Conservation (phyloP, 2,797 vertebrate genomes). For the Echiichthys vipera region DNA sequence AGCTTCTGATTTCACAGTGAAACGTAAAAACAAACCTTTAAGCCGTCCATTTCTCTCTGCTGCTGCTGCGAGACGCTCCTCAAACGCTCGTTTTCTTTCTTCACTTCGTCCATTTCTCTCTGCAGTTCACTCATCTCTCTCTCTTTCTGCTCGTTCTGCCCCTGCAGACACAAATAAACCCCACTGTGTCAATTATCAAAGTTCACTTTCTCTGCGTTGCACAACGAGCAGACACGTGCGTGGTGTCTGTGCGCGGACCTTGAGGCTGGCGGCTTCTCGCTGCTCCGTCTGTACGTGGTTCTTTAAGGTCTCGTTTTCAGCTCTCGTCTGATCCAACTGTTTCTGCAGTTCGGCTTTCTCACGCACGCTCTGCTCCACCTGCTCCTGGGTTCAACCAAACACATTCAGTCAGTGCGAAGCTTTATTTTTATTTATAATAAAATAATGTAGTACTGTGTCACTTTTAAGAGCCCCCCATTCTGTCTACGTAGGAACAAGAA, state of each 20-base stretch:
- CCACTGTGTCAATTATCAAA: constrained; percentile 29
- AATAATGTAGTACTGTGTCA: too few species aligned
- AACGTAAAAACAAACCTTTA: constrained; percentile 72
- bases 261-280: constrained; percentile 58
- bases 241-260: constrained; percentile 58
- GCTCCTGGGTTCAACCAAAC: constrained; percentile 79
- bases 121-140: constrained; percentile 65
- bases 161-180: constrained; percentile 75
- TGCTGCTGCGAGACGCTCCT: constrained; percentile 54
- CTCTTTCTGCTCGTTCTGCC: constrained; percentile 81
- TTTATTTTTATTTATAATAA: too few species aligned
- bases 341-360: constrained; percentile 74
- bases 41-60: constrained; percentile 49
- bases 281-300: constrained; percentile 51
- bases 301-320: constrained; percentile 64
- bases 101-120: constrained; percentile 58
- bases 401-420: constrained; percentile 19
- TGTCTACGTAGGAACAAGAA: too few species aligned
- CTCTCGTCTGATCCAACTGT: constrained; percentile 54
- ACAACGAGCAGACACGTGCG: constrained; percentile 10
- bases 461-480: too few species aligned
- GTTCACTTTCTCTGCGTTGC: constrained; percentile 18
- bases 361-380: constrained; percentile 84
- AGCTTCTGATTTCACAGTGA: background rate
- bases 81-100: constrained; percentile 52